Conservation (phyloP, 2,113 vertebrate genomes). For the Daubentonia madagascariensis region DNA sequence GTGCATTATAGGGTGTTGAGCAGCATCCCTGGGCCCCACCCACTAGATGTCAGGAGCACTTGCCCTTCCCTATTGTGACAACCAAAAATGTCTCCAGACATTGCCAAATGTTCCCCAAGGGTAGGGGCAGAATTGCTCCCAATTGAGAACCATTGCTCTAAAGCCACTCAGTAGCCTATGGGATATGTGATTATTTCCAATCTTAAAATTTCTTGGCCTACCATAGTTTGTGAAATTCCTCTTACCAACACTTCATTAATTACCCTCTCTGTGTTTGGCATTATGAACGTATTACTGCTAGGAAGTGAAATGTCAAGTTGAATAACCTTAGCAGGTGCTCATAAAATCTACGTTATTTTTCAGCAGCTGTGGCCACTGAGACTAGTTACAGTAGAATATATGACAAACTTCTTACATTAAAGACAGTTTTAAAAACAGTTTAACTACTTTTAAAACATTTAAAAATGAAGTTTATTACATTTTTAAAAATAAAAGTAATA, state of each 20-base stretch:
- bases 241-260: not conserved
- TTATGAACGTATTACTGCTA: not conserved
- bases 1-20: not conserved
- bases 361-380: not conserved
- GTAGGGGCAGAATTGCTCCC: not conserved
- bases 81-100: not conserved
- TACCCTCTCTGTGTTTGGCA: not conserved
- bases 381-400: not conserved
- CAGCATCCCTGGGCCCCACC: not conserved
- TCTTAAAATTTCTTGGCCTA: not conserved
- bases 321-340: not conserved
- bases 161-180: not conserved
- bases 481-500: not conserved
- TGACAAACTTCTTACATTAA: not conserved
- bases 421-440: not conserved
- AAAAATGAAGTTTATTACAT: not conserved
- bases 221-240: constrained; percentile 16
- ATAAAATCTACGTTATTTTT: not conserved
- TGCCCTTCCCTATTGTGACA: not conserved
- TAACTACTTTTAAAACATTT: not conserved
- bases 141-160: not conserved
- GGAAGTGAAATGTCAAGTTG: not conserved
- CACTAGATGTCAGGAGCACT: not conserved
- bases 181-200: not conserved
- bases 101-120: not conserved